These are phyloP conservation scores for Pharmacophagus antenor DNA, from an alignment of 2,888 invertebrate species.

Conservation along the genomic window DNA sequence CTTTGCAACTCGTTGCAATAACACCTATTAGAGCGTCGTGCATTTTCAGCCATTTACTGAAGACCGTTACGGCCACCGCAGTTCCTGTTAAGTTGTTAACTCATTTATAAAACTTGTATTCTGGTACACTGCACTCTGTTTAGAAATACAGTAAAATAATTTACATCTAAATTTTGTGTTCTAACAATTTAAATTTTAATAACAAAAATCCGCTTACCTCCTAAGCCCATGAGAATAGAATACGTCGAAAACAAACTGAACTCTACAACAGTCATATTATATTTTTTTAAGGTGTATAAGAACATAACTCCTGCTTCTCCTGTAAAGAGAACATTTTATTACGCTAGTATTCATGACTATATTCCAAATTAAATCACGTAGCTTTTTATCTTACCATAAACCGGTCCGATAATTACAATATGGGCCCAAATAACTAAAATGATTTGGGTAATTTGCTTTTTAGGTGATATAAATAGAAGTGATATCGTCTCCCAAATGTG, in stretches of 20 bases:
- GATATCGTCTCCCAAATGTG: constrained; percentile 68
- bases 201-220: constrained; percentile 58
- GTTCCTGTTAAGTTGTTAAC: constrained; percentile 57
- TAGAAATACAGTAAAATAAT: not conserved
- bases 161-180: not conserved
- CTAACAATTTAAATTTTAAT: not conserved
- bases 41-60: constrained; percentile 68
- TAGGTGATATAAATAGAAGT: constrained; percentile 53
- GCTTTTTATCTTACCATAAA: constrained; percentile 55
- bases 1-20: constrained; percentile 71
- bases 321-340: constrained; percentile 44
- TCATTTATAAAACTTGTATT: not conserved
- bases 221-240: constrained; percentile 69
- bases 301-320: constrained; percentile 76
- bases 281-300: constrained; percentile 73
- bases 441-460: constrained; percentile 51
- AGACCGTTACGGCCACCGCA: constrained; percentile 64
- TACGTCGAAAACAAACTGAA: constrained; percentile 75
- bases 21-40: constrained; percentile 72
- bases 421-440: constrained; percentile 64
- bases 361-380: not conserved
- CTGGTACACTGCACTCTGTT: not conserved
- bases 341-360: not conserved
- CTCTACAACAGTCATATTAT: constrained; percentile 75
- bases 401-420: constrained; percentile 68